Evolutionary conservation across 1,140 invertebrate species (phyloP).

Genomic region (Sweltsa coloradensis): DNA sequence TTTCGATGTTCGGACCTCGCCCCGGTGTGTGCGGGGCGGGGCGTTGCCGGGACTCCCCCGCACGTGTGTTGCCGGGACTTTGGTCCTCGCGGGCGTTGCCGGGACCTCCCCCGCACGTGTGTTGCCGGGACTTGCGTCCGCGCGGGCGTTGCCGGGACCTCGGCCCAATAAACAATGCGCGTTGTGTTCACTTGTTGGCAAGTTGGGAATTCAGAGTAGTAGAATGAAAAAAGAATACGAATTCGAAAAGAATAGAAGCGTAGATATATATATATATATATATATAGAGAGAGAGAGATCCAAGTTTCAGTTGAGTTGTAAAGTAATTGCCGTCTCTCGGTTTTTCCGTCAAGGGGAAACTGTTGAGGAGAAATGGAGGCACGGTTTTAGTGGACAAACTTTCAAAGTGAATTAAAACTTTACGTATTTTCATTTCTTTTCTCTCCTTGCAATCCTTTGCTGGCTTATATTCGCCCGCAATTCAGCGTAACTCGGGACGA

Average conservation of each 20-base stretch:
- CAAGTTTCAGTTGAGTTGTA: conserved; percentile 2
- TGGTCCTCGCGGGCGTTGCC: too few species aligned
- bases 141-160: too few species aligned
- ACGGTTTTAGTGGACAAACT: conserved; percentile 6
- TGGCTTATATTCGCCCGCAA: too few species aligned
- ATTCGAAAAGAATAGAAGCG: neutral
- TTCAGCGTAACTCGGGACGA: too few species aligned
- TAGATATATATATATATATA: neutral
- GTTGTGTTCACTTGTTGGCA: conserved; percentile 7
- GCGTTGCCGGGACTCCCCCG: too few species aligned
- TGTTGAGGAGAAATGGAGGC: neutral
- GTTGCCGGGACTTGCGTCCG: too few species aligned
- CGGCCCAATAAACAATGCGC: conserved; percentile 5
- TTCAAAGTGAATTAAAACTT: conserved; percentile 11
- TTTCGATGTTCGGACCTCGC: too few species aligned
- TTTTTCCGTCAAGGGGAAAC: too few species aligned
- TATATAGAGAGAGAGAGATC: neutral
- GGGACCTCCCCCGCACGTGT: too few species aligned
- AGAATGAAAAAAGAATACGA: neutral
- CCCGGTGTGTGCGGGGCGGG: too few species aligned
- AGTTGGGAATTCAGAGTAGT: neutral
- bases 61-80: too few species aligned
- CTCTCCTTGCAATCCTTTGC: neutral
- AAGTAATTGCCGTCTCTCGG: conserved; percentile 3
- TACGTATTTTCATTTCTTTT: conserved; percentile 1